Percentiles rank a stretch among this genome's conserved stretches.
phyloP scores from a whole-genome alignment of 2,113 vertebrate species.

The Ceyx melanurus region DNA sequence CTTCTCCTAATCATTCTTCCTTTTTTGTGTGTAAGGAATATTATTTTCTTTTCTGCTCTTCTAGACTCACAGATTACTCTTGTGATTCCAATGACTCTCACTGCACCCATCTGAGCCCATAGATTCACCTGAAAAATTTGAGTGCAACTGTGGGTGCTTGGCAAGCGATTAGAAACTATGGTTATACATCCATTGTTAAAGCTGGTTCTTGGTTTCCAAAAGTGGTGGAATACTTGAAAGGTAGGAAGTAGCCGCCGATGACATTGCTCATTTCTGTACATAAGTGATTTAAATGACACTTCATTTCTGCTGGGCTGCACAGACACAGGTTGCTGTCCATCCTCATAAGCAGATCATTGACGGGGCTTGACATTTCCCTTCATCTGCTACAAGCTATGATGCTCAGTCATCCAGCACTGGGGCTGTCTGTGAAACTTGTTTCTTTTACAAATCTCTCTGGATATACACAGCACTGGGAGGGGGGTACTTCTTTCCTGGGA shows the following conservation, averaged over 20 bases:
- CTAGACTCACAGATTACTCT: neutral
- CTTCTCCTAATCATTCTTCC: neutral
- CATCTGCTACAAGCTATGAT: neutral
- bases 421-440: neutral
- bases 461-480: neutral
- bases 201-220: neutral
- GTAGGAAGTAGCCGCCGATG: neutral
- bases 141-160: neutral
- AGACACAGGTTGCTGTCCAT: constrained; percentile 18
- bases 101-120: neutral
- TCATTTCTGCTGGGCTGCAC: constrained; percentile 25
- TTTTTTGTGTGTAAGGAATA: neutral
- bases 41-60: neutral
- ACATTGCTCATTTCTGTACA: neutral
- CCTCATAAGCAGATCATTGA: constrained; percentile 14
- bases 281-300: constrained; percentile 3
- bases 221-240: neutral
- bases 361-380: constrained; percentile 8
- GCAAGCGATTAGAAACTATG: neutral
- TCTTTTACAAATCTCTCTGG: constrained; percentile 19
- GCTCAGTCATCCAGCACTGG: neutral
- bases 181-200: neutral
- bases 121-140: neutral
- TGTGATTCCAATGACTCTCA: neutral
- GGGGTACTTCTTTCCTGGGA: neutral